phyloP scores from a whole-genome alignment of 1,140 invertebrate genomes.

The Delia radicum region DNA sequence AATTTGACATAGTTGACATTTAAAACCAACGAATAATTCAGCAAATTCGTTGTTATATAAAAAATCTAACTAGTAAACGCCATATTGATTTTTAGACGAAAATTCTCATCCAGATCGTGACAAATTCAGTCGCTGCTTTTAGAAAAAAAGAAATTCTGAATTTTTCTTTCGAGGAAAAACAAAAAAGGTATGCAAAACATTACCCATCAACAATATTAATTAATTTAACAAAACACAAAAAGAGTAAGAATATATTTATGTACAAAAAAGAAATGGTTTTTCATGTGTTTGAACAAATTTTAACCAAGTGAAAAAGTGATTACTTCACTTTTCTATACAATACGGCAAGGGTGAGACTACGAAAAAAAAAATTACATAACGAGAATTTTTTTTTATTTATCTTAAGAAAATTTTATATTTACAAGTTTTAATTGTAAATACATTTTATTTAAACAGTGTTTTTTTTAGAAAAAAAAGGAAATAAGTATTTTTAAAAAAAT shows the following conservation, averaged over 20 bases:
- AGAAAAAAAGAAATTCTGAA: conserved; percentile 6
- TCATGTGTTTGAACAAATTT: background rate
- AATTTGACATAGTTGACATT: too few species aligned
- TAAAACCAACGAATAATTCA: conserved; percentile 12
- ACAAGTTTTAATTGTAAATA: background rate
- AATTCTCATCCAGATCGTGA: conserved; percentile 28
- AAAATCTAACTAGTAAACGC: conserved; percentile 16
- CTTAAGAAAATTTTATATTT: background rate
- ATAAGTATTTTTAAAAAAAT: conserved; percentile 12
- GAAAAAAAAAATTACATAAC: conserved; percentile 19
- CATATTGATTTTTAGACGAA: conserved; percentile 29
- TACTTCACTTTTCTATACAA: background rate
- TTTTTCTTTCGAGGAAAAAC: conserved; percentile 21
- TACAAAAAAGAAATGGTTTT: background rate
- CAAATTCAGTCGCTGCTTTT: background rate
- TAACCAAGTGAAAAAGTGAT: background rate
- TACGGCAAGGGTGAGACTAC: background rate
- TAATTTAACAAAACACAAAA: background rate
- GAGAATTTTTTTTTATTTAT: conserved; percentile 7
- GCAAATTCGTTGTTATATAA: background rate
- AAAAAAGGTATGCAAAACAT: conserved; percentile 28
- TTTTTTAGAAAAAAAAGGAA: background rate
- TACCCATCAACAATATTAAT: background rate
- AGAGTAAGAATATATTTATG: background rate
- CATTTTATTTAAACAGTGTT: background rate